These are phyloP conservation scores for Idaea dimidiata DNA, from an alignment of 2,888 invertebrate species.

Conservation along the genomic window DNA sequence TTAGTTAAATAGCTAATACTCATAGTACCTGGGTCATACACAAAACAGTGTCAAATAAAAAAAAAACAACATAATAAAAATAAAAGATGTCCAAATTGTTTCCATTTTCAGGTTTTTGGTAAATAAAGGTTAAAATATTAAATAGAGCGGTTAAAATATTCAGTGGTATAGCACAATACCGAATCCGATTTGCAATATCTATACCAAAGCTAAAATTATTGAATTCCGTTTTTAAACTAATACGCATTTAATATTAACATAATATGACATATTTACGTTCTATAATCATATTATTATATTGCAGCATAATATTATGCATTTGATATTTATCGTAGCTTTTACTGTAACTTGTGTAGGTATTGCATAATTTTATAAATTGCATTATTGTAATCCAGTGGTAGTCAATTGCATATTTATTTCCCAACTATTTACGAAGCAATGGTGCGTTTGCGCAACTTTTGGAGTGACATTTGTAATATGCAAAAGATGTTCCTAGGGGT, in stretches of 20 bases:
- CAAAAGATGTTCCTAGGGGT: too few species aligned
- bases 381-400: not conserved
- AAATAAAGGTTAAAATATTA: too few species aligned
- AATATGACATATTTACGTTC: not conserved
- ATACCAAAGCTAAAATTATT: too few species aligned
- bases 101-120: too few species aligned
- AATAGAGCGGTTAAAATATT: too few species aligned
- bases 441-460: conserved; percentile 62
- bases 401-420: not conserved
- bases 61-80: too few species aligned
- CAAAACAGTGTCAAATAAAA: too few species aligned
- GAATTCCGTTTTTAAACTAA: not conserved
- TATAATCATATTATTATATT: not conserved
- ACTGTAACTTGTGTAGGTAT: not conserved
- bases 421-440: conserved; percentile 4
- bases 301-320: not conserved
- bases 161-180: too few species aligned
- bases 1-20: too few species aligned
- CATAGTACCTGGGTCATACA: too few species aligned
- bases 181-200: too few species aligned
- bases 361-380: not conserved
- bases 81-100: too few species aligned
- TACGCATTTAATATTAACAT: not conserved
- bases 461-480: conserved; percentile 65
- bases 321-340: not conserved